A percentile compares a stretch with the other conserved stretches of the same genome.
phyloP scores from a whole-genome alignment of 2,113 vertebrate genomes.

The Mobula birostris region DNA sequence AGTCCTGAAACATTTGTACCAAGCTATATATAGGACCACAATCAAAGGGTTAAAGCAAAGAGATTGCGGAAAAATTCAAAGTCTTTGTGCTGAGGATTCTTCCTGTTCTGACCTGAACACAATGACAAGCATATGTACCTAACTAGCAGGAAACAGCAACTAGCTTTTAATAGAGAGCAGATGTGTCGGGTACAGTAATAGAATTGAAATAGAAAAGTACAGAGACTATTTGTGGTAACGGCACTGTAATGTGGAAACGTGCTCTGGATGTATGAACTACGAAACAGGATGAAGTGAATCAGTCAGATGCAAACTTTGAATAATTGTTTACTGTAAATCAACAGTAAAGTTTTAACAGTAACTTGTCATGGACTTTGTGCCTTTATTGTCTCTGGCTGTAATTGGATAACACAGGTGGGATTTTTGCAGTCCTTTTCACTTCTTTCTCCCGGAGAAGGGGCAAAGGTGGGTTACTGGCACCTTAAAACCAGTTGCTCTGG shows the following conservation, averaged over 20 bases:
- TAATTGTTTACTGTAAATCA: constrained; percentile 15
- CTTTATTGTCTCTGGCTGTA: not conserved
- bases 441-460: not conserved
- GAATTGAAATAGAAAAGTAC: constrained; percentile 32
- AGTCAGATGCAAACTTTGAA: not conserved
- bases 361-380: not conserved
- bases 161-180: constrained; percentile 35
- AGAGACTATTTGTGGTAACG: constrained; percentile 17
- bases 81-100: constrained; percentile 22
- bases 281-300: constrained; percentile 30
- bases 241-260: not conserved
- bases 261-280: not conserved
- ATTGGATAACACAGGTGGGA: not conserved
- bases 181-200: constrained; percentile 21
- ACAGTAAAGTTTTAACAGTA: not conserved
- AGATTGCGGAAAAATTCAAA: constrained; percentile 30
- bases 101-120: constrained; percentile 31
- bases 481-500: too few species aligned
- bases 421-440: not conserved
- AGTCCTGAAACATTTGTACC: not conserved
- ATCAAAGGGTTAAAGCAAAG: constrained; percentile 27
- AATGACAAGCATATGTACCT: constrained; percentile 34
- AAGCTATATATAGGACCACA: not conserved
- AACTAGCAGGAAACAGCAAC: constrained; percentile 35
- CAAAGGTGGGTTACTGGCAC: too few species aligned